Evolutionary conservation across 92 coral and sea anemone species (phyloP).

Genomic region (Parazoanthus darwini): DNA sequence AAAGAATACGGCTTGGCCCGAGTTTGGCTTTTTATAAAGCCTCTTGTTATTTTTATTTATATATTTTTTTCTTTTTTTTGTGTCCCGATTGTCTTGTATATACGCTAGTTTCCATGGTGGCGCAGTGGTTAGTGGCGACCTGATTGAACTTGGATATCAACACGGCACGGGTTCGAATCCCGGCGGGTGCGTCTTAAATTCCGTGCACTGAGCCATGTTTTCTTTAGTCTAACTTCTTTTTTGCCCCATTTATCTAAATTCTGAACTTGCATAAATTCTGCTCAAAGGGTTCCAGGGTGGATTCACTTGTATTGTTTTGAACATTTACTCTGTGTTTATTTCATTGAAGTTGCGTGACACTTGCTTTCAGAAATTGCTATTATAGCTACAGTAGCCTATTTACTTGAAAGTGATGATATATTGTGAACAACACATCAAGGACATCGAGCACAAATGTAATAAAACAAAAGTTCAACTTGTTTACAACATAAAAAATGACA

Average conservation of each 20-base stretch:
- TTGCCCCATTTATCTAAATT: background rate
- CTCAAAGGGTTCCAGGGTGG: background rate
- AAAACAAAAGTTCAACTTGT: constrained; percentile 1
- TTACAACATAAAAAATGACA: background rate
- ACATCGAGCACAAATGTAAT: background rate
- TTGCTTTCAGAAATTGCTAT: constrained; percentile 7
- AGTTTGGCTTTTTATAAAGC: too few relatives aligned
- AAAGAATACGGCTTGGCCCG: too few relatives aligned
- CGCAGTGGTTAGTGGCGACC: too few relatives aligned
- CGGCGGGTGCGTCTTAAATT: too few relatives aligned
- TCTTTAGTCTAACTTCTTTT: background rate
- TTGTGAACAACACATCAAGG: background rate
- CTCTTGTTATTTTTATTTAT: too few relatives aligned
- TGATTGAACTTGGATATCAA: too few relatives aligned
- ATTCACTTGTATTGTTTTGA: constrained; percentile 19
- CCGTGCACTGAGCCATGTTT: background rate
- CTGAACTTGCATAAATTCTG: background rate
- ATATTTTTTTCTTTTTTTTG: too few relatives aligned
- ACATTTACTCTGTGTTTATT: background rate
- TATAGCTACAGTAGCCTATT: background rate
- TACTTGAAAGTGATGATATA: background rate
- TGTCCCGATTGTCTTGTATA: too few relatives aligned
- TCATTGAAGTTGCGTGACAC: background rate
- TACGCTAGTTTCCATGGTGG: too few relatives aligned
- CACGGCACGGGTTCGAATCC: too few relatives aligned